These are phyloP conservation scores for Sitobion miscanthi DNA, from an alignment of 1,140 invertebrate species.

Conservation along the genomic window DNA sequence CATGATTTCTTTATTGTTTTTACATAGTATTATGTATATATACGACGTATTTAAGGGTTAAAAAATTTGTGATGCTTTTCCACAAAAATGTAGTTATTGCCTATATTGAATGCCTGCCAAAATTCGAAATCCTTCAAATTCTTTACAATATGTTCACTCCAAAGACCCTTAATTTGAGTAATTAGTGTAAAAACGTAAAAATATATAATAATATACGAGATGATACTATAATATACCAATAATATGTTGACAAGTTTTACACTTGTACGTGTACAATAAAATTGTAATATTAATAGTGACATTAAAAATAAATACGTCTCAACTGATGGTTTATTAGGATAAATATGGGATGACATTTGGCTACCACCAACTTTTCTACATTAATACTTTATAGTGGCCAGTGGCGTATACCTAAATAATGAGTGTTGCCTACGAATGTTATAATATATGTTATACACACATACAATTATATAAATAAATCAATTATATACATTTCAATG, in stretches of 20 bases:
- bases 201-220: too few species aligned
- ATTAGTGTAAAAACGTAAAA: neutral
- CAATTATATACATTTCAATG: too few species aligned
- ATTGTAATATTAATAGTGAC: neutral
- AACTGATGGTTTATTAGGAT: constrained; percentile 18
- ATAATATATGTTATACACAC: too few species aligned
- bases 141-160: neutral
- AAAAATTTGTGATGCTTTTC: neutral
- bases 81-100: neutral
- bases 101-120: neutral
- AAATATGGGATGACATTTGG: neutral
- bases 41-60: neutral
- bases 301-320: neutral
- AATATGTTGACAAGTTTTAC: neutral
- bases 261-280: too few species aligned
- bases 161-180: neutral
- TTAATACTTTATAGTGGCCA: too few species aligned
- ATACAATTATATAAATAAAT: too few species aligned
- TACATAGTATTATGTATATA: neutral
- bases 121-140: neutral
- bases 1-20: neutral
- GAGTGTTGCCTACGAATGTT: too few species aligned
- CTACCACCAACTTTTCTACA: too few species aligned
- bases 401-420: too few species aligned
- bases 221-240: neutral